A percentile compares a stretch with the other conserved stretches of the same genome.
Conservation (phyloP, 2,113 vertebrate genomes). For the Tragelaphus imberbis region DNA sequence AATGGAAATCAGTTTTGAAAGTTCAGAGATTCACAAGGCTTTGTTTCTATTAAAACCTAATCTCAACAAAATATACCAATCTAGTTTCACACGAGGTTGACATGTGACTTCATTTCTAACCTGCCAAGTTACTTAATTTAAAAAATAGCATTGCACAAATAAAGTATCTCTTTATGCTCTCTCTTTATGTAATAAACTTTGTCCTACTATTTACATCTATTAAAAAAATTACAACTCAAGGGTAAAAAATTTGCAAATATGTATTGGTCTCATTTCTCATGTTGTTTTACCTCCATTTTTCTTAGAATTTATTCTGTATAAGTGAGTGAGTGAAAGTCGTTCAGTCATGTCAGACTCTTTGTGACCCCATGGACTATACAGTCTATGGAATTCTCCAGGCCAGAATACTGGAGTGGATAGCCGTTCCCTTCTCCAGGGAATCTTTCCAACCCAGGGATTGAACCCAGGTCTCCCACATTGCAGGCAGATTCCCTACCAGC, state of each 20-base stretch:
- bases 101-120: constrained; percentile 57
- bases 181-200: constrained; percentile 32
- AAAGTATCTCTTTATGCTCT: constrained; percentile 37
- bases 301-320: background rate
- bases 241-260: background rate
- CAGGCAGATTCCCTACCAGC: background rate
- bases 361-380: background rate
- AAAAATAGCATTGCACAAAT: constrained; percentile 31
- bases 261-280: background rate
- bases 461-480: background rate
- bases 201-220: constrained; percentile 1
- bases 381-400: background rate
- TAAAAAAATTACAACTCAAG: constrained; percentile 5
- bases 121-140: constrained; percentile 36
- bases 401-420: background rate
- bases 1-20: constrained; percentile 40
- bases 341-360: background rate
- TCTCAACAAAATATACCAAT: constrained; percentile 32
- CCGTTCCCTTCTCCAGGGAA: background rate
- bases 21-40: background rate
- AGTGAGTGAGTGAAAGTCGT: background rate
- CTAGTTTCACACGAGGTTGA: constrained; percentile 3
- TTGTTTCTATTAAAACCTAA: constrained; percentile 52
- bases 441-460: background rate
- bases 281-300: background rate